phyloP scores from a whole-genome alignment of 2,888 invertebrate genomes.

The Ophion costatus region DNA sequence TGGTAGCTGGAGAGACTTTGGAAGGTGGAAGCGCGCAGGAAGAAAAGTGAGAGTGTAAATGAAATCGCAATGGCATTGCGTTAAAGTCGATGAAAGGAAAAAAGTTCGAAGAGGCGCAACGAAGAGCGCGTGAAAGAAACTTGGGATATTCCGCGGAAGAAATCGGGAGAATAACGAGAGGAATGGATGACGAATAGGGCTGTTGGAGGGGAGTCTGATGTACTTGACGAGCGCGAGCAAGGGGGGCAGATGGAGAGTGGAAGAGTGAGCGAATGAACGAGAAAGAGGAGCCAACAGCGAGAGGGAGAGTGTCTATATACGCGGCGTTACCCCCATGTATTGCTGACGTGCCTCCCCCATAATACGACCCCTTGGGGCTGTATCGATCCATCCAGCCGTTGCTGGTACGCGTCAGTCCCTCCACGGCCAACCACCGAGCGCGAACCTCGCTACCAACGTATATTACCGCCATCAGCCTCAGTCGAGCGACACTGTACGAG shows the following conservation, averaged over 20 bases:
- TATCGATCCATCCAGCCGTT: slow-evolving; percentile 78
- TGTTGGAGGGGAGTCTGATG: slow-evolving; percentile 56
- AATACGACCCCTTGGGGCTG: slow-evolving; percentile 80
- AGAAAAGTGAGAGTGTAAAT: slow-evolving; percentile 34
- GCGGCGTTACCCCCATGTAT: slow-evolving; percentile 76
- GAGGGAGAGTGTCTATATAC: slow-evolving; percentile 37
- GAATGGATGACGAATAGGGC: slow-evolving; percentile 66
- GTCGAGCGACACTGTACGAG: slow-evolving; percentile 48
- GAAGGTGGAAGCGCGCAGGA: background rate
- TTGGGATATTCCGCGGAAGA: slow-evolving; percentile 28
- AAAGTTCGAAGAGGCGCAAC: slow-evolving; percentile 5
- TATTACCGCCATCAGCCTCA: slow-evolving; percentile 56
- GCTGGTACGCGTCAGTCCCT: slow-evolving; percentile 71
- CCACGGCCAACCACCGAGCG: slow-evolving; percentile 71
- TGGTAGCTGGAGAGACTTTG: slow-evolving; percentile 17
- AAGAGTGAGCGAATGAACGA: background rate
- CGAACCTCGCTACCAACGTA: slow-evolving; percentile 63
- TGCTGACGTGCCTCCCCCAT: slow-evolving; percentile 78
- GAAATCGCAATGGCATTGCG: slow-evolving; percentile 22
- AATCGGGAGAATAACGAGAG: slow-evolving; percentile 20
- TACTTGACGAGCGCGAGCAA: slow-evolving; percentile 18
- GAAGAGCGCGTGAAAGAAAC: slow-evolving; percentile 23
- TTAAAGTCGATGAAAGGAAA: slow-evolving; percentile 28
- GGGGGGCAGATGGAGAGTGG: slow-evolving; percentile 19
- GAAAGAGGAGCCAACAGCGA: slow-evolving; percentile 7